phyloP scores from a whole-genome alignment of 2,797 vertebrate species.

The Macrochelys suwanniensis region DNA sequence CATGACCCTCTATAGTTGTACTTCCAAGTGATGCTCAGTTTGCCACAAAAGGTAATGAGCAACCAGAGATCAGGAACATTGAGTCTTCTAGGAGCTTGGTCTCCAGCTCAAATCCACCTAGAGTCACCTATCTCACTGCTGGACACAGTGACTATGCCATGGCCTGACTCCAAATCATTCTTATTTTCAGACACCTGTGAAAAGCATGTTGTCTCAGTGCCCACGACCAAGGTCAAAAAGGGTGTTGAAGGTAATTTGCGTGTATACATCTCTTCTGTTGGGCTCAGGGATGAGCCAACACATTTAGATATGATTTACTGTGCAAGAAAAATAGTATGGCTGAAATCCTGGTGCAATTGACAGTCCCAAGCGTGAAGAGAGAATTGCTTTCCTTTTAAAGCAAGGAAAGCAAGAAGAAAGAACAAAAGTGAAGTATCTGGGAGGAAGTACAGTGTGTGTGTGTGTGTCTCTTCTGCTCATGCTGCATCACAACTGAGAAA shows the following conservation, averaged over 20 bases:
- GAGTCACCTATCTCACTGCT: neutral
- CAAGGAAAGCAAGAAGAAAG: neutral
- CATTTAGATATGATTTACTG: neutral
- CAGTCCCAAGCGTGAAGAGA: neutral
- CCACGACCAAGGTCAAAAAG: accelerated
- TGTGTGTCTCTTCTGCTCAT: accelerated
- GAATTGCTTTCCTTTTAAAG: neutral
- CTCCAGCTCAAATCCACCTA: neutral
- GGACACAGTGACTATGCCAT: neutral
- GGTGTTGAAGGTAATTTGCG: neutral
- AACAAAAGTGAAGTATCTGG: neutral
- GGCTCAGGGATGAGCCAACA: neutral
- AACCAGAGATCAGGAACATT: neutral
- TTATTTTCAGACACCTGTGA: neutral
- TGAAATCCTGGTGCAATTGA: neutral
- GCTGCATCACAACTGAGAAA: accelerated
- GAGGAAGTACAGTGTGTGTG: accelerated
- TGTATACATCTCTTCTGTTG: neutral
- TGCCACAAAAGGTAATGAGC: neutral
- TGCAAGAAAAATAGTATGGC: neutral
- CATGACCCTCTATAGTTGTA: neutral
- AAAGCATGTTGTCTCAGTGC: neutral
- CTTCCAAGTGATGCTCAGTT: neutral
- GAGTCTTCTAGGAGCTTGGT: neutral
- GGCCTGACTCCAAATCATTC: neutral